These are phyloP conservation scores for Coilia nasus DNA, from an alignment of 2,797 vertebrate species.

Conservation along the genomic window DNA sequence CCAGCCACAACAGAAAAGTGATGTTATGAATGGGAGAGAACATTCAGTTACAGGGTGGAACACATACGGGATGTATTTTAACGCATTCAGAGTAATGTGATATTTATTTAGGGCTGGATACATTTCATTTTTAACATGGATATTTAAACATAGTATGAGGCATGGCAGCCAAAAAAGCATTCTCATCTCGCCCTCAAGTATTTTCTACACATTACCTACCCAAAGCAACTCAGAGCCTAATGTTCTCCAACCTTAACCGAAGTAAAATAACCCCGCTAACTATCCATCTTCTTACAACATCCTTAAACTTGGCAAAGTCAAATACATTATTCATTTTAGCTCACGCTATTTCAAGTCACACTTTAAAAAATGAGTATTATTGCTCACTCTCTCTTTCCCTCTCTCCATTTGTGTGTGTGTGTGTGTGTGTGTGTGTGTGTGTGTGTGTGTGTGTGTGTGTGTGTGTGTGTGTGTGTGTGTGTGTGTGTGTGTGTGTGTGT, in stretches of 20 bases:
- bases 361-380: too few species aligned
- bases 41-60: background rate
- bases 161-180: background rate
- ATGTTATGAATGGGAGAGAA: background rate
- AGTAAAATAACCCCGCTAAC: background rate
- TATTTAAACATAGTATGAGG: background rate
- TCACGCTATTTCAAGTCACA: background rate
- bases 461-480: too few species aligned
- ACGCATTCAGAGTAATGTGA: background rate
- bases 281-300: background rate
- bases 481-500: too few species aligned
- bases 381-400: background rate
- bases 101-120: background rate
- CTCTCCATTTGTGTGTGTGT: too few species aligned
- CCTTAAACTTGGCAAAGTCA: background rate
- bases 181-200: background rate
- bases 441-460: too few species aligned
- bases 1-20: background rate
- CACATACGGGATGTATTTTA: background rate
- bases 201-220: background rate
- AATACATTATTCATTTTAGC: background rate
- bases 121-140: background rate
- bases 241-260: background rate
- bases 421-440: too few species aligned
- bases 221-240: background rate